phyloP scores from a whole-genome alignment of 2,797 vertebrate species.

The Arctocebus calabarensis region DNA sequence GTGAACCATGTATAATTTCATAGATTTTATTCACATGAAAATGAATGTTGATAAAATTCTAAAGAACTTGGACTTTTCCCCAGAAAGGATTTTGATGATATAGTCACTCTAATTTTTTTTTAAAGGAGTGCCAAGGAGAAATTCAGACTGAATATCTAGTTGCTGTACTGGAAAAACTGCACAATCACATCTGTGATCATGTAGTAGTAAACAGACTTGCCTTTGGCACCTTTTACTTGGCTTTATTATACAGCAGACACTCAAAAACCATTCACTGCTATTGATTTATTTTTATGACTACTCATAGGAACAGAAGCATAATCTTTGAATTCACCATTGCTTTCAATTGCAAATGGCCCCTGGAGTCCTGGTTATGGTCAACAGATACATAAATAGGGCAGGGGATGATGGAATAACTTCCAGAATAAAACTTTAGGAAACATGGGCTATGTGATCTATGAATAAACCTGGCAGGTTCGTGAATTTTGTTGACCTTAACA shows the following conservation, averaged over 20 bases:
- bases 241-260: not conserved
- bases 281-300: not conserved
- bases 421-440: not conserved
- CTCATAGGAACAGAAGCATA: not conserved
- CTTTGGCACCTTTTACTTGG: not conserved
- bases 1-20: not conserved
- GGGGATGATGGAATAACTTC: not conserved
- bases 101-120: not conserved
- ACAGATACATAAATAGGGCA: not conserved
- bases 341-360: not conserved
- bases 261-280: not conserved
- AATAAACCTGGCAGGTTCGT: not conserved
- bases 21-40: not conserved
- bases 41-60: not conserved
- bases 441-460: not conserved
- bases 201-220: not conserved
- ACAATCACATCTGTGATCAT: not conserved
- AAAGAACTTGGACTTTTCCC: not conserved
- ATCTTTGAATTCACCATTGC: not conserved
- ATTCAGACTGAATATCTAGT: not conserved
- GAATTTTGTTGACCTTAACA: not conserved
- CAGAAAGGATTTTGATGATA: conserved; percentile 4
- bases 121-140: not conserved
- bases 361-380: not conserved
- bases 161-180: not conserved